Base-by-base conservation (phyloP, 2,797 vertebrate genomes). In the Myripristis jacobus region DNA sequence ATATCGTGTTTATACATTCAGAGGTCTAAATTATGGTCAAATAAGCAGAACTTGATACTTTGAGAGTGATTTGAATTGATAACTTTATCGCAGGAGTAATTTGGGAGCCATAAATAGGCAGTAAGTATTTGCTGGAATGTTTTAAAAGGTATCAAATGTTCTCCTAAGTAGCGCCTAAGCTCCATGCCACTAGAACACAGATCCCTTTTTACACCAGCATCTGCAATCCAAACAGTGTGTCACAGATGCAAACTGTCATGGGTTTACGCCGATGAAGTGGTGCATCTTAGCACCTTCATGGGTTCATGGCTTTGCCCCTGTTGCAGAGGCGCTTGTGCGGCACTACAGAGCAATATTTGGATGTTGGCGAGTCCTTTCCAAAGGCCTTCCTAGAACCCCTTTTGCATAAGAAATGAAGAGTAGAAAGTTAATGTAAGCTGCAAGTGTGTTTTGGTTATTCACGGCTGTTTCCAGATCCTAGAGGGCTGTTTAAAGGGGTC, bases 1-100 rank as follows among this genome's bases (percentile, higher is more conserved):
- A 38, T 61, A 56, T 75, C 80, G 68, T 80, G 68, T 85, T 76
- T 66, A 77, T 64, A 29, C 43, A 71, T 65, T 48, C 55, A 48
- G 60, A 74, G 47, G 16, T 61, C 75, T 77, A 60, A 71, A 67
- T 70, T 34, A 72, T 47, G 56, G 36, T 59, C 70, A 22, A 68
- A 4, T 43, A 48, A 79, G 66, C 55, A 70, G 19, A 70, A 82
- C 50, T 16, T 41, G 38, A 85, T 62, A 62, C 77, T 57, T 2
- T 0, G 22, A 51, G 29, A 27, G 48, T 69, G 13, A 6, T 72
- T 57, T 52, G 1, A 76, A 58, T 66, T 64, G 47, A 76, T 60
- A 55, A 66, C 38, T 36, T 18, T 9, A 85, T 66, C 59, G 56
- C 4, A 24, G 55, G 62, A 76, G 64, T 50, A 65, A 74, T 79